Percentiles rank a stretch among this genome's conserved stretches.
phyloP scores from a whole-genome alignment of 2,888 invertebrate species.

The Calliopum simillimum region DNA sequence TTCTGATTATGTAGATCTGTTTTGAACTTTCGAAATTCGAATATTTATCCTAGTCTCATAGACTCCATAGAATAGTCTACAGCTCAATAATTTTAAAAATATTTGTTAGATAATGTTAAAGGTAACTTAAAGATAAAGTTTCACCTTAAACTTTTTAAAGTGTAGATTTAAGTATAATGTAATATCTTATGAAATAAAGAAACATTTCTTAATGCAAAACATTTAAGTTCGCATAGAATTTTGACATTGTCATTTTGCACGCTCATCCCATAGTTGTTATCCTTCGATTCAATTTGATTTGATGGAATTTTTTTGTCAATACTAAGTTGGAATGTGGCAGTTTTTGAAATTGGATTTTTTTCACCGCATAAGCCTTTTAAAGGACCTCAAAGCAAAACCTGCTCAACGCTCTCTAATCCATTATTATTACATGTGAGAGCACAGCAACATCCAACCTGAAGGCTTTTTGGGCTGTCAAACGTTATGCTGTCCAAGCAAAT shows the following conservation, averaged over 20 bases:
- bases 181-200: too few species aligned
- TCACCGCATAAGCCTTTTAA: too few species aligned
- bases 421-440: constrained; percentile 18
- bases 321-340: constrained; percentile 3
- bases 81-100: too few species aligned
- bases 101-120: too few species aligned
- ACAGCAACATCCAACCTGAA: background rate
- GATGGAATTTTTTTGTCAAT: constrained; percentile 22
- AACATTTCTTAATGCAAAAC: too few species aligned
- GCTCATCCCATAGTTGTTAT: background rate
- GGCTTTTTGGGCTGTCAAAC: constrained; percentile 12
- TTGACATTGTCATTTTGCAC: background rate
- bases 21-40: too few species aligned
- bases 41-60: too few species aligned
- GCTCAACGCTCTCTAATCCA: constrained; percentile 24
- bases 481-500: constrained; percentile 14
- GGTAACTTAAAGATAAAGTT: too few species aligned
- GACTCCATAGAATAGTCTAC: too few species aligned
- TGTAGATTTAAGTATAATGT: too few species aligned
- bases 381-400: background rate
- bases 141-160: too few species aligned
- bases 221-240: constrained; percentile 7
- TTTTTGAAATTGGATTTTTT: constrained; percentile 13
- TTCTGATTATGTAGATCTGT: too few species aligned
- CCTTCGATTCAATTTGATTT: constrained; percentile 29